Evolutionary conservation across 1,140 invertebrate species (phyloP), one percentile per base, ranked within the genome.

Genomic region (Drosophila miranda): DNA sequence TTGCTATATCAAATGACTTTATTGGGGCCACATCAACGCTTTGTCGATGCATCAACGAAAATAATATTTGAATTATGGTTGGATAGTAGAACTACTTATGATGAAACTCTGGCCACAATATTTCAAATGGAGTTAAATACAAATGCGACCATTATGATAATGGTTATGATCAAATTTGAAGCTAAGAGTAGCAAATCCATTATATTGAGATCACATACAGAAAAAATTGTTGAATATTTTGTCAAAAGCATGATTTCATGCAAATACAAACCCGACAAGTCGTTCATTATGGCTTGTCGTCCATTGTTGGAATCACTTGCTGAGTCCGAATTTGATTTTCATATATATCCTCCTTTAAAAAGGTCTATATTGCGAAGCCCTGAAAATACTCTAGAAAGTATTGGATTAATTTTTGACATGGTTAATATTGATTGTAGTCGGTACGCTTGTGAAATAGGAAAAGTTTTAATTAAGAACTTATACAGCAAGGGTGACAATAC

Each of bases 361-460:
- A 98, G 98, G 91, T 94, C 97, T 6, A 95, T 99, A 94, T 92
- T 99, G n/a, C 92, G 98, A 58, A 99, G 96, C 91, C 97, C 98
- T 0, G 98, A 99, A 93, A 95, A 97, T 21, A 96, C 97, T 66
- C 93, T 98, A 26, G 93, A 96, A 91, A 95, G 94, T 46, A 95
- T 98, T 43, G 95, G 95, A 7, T 92, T 94, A 23, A 94, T 98
- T 67, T 89, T 98, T 13, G 92, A 92, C 16, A 93, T 94, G 43
- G 77, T 98, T 1, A 93, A 93, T 57, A 89, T 98, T 8, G 96
- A 98, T 91, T 91, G 98, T 13, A 97, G 96, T 88, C 93, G 93
- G 48, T 96, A 96, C 92, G 95, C 95, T 16, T 87, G 93, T 52
- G 96, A 97, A 70, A 93, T 99, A 51, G 95, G 95, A 28, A 98